Base-by-base conservation (phyloP, 2,113 vertebrate genomes). In the Cacatua alba region DNA sequence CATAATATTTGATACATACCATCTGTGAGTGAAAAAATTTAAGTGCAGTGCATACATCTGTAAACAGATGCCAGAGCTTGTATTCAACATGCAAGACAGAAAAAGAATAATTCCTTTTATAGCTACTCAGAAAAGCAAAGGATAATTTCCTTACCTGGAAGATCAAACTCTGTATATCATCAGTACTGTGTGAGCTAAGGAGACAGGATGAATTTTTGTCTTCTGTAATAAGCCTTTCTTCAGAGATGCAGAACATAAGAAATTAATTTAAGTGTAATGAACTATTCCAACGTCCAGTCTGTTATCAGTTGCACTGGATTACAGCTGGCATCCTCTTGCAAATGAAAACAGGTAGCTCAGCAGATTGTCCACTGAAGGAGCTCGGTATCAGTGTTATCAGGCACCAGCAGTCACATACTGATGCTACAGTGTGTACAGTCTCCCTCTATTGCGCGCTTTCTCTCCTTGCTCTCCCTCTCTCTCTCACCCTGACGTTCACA, bases 141-240 rank as follows among this genome's bases (percentile, higher is more conserved):
- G 12, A 76, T 86, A 17, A 81, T 97, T 89, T 96, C 39, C 98
- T 98, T 98, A 98, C 98, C 98, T 98, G 95, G 33, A 94, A 91
- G 63, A 75, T 82, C 59, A 94, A 96, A 96, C 90, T 93, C 89
- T 74, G 67, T 84, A 41, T 84, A 59, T 91, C 86, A 35, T 95
- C 91, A 88, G 35, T 77, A 77, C 37, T 87, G 52, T 14, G 62
- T 78, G 65, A 94, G 59, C 29, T 80, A 44, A 76, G 65, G 53
- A 65, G 43, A 43, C 68, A 79, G 35, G 48, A 86, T 84, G 46
- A 95, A 41, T 78, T 86, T 95, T 97, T 95, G 67, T 88, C 94
- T 96, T 90, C 94, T 1, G 11, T 60, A 79, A 72, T 65, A 85
- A 97, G 23, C 80, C 93, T 96, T 84, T 72, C 89, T 94, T 96